A percentile compares a stretch with the other conserved stretches of the same genome.
These are phyloP conservation scores for Sisyra nigra DNA, from an alignment of 2,888 invertebrate species.

Conservation along the genomic window DNA sequence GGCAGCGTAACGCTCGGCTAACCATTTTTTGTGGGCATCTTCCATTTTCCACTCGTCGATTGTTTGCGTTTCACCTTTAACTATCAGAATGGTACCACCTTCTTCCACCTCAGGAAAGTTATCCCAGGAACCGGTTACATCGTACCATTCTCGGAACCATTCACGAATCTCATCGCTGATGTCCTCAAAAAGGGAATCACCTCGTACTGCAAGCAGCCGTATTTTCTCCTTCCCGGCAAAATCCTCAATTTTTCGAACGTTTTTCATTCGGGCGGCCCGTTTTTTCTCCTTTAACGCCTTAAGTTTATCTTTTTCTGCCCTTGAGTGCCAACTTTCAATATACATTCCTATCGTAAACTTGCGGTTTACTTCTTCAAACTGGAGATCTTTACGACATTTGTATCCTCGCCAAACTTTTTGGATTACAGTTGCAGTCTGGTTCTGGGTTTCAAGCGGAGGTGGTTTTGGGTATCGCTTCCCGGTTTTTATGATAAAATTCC, in stretches of 20 bases:
- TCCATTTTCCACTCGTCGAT: conserved; percentile 38
- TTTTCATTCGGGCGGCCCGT: not conserved
- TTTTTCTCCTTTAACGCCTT: not conserved
- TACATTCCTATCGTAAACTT: not conserved
- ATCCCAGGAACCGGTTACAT: conserved; percentile 1
- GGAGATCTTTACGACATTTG: not conserved
- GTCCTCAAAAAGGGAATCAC: conserved; percentile 33
- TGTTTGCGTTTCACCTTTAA: conserved; percentile 30
- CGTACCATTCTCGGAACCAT: conserved; percentile 56
- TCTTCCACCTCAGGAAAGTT: conserved; percentile 1
- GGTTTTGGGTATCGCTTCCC: too few species aligned
- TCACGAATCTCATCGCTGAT: conserved; percentile 58
- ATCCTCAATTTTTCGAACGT: not conserved
- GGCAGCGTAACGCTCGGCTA: conserved; percentile 2
- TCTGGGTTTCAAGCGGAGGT: too few species aligned
- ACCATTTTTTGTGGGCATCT: conserved; percentile 14
- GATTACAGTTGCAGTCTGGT: not conserved
- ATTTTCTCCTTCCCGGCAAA: not conserved
- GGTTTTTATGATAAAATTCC: too few species aligned
- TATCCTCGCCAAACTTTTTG: conserved; percentile 1
- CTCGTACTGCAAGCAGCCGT: not conserved
- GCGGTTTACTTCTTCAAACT: not conserved
- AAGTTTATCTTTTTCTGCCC: not conserved
- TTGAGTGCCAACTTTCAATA: conserved; percentile 1
- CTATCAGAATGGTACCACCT: conserved; percentile 6